Base-by-base conservation (phyloP, 2,113 vertebrate species). In the Cranoglanis bouderius region DNA sequence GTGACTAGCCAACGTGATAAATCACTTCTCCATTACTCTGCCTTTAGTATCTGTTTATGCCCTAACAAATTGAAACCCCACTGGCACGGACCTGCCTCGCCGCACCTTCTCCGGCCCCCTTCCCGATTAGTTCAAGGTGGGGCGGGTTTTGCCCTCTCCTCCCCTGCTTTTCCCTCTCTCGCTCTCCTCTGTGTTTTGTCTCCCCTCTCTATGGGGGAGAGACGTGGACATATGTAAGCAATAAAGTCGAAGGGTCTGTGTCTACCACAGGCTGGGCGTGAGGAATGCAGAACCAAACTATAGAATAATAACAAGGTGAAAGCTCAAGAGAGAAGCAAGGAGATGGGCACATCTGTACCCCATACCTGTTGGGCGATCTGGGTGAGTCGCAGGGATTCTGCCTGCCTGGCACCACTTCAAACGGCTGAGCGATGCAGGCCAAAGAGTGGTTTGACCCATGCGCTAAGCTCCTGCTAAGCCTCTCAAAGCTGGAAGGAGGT, bases 21-120 rank as follows among this genome's bases (percentile, higher is more conserved):
- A 99, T 99, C 97, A 98, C 96, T 91, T 92, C 95, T 95, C 96
- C 94, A 95, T 97, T 97, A 96, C 96, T 97, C 96, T 95, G 96
- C 96, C 97, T 99, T 99, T 99, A 99, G 97, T 98, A 99, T 99
- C 98, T 99, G 98, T 99, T 99, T 99, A 99, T 99, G 98, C 97
- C 98, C 97, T 97, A 97, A 99, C 98, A 99, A 99, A 99, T 99
- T 99, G 98, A 99, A 99, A 98, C 98, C 98, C 97, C 97, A 97
- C 97, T 96, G 97, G 96, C 96, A 94, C 90, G 91, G 87, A 96
- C 96, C 93, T 95, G 95, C 96, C 93, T 95, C 95, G 70, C 92
- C 93, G 93, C 91, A 93, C 95, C 94, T 96, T 96, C 95, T 96
- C 96, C 94, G 95, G 96, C 95, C 95, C 95, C 92, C 87, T 94